Evolutionary conservation across 2,888 invertebrate genomes (phyloP).

Genomic region (Nezara viridula): DNA sequence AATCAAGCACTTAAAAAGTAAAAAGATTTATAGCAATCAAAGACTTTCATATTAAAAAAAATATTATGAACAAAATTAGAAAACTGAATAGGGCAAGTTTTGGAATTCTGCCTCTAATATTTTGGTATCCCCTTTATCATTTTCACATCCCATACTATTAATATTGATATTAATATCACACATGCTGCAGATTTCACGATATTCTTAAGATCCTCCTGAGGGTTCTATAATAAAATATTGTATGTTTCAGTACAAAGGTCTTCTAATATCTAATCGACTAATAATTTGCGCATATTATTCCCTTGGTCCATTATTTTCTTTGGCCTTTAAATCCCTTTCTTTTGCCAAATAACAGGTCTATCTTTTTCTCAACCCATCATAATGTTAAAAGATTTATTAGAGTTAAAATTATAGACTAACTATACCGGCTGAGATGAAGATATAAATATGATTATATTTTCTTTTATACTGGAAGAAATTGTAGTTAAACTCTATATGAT

Average conservation of each 20-base stretch:
- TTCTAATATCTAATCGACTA: not conserved
- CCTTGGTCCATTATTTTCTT: not conserved
- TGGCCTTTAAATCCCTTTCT: constrained; percentile 18
- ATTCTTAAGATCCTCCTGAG: not conserved
- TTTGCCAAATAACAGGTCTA: constrained; percentile 11
- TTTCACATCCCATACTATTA: no score
- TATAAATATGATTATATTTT: not conserved
- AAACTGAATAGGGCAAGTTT: no score
- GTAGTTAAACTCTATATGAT: not conserved
- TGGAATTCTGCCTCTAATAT: no score
- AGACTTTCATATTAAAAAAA: no score
- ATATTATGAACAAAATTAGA: no score
- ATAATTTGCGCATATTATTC: constrained; percentile 25
- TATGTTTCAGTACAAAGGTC: not conserved
- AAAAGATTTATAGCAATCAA: no score
- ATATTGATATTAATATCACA: no score
- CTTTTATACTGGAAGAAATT: not conserved
- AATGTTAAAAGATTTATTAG: not conserved
- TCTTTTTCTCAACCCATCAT: not conserved
- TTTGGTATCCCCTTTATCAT: no score
- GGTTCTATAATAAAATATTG: not conserved
- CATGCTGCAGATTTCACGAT: not conserved
- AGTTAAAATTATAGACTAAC: not conserved
- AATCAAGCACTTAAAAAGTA: no score
- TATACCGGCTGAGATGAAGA: not conserved